Evolutionary conservation across 1,140 invertebrate genomes (phyloP), one percentile per base, ranked within the genome.

Genomic region (Mercenaria mercenaria): DNA sequence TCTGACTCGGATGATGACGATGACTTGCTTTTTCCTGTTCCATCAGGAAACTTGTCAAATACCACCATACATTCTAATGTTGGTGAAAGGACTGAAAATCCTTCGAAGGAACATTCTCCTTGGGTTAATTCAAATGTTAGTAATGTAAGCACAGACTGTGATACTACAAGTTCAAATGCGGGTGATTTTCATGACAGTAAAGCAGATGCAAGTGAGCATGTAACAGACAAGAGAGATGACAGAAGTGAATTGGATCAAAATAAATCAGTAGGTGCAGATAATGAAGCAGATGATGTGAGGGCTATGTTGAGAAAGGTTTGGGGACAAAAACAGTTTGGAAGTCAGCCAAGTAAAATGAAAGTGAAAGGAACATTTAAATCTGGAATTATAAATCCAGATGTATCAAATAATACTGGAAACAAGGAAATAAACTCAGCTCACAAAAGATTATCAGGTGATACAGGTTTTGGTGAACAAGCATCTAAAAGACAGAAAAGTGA

Each of bases 281-380:
- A 26, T 56, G 47, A 81, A 15, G 39, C 29, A n/a, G 43, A 77
- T 89, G 88, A 89, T 83, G 79, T 89, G 20, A 83, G 72, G 61
- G 88, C 79, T 15, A 89, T 84, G 81, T 77, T 89, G 32, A 59
- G 88, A 64, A 83, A 84, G 37, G 80, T 89, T 39, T 89, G 88
- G 88, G 80, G 88, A 43, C 52, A 72, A 32, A 89, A 89, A 84
- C 80, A 83, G 26, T 83, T 89, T 77, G 67, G n/a, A 32, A 81
- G 41, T 64, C 29, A 80, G 37, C 18, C 37, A 11, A 80, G 18
- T 50, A 52, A 50, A 41, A 41, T 34, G 20, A 67, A 59, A 37
- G 39, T 37, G n/a, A 39, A 10, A 50, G 64, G 64, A 0, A 67
- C 39, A 56, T 41, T 61, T 56, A 39, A 61, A 59, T 43, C 39